These are phyloP conservation scores for Plutella xylostella DNA, from an alignment of 2,888 invertebrate genomes.

Conservation along the genomic window DNA sequence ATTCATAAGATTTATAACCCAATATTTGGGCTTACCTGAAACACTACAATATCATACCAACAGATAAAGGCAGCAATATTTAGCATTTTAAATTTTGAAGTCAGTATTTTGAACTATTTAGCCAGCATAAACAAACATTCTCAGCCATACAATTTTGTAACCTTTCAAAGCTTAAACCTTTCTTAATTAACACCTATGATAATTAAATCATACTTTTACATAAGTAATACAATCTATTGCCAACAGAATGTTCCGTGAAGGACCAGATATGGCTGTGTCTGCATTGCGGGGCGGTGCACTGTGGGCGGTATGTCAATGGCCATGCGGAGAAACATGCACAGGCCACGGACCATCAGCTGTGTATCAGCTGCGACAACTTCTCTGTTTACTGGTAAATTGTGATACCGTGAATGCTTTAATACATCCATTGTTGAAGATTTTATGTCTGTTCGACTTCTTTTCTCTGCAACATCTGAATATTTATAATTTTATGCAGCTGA, in stretches of 20 bases:
- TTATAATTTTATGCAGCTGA: neutral
- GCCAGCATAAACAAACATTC: too few relatives aligned
- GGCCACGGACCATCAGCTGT: slow-evolving; percentile 74
- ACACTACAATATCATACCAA: too few relatives aligned
- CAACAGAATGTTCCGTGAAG: slow-evolving; percentile 71
- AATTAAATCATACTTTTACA: too few relatives aligned
- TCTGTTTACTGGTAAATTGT: slow-evolving; percentile 79
- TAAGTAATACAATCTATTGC: slow-evolving; percentile 14
- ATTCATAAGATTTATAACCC: too few relatives aligned
- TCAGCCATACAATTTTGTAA: too few relatives aligned
- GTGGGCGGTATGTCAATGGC: slow-evolving; percentile 81
- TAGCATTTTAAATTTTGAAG: too few relatives aligned
- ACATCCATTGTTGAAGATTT: neutral
- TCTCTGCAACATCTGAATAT: neutral
- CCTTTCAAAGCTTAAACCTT: too few relatives aligned
- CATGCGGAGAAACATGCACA: slow-evolving; percentile 81
- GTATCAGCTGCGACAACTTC: slow-evolving; percentile 80
- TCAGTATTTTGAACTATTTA: too few relatives aligned
- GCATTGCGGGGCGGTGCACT: slow-evolving; percentile 78
- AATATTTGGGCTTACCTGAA: too few relatives aligned
- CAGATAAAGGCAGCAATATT: too few relatives aligned
- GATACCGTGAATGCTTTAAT: neutral
- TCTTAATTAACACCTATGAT: too few relatives aligned
- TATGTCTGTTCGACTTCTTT: neutral
- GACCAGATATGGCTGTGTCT: slow-evolving; percentile 84